Evolutionary conservation across 2,797 vertebrate species (phyloP).

Genomic region (Oreonectes daqikongensis): DNA sequence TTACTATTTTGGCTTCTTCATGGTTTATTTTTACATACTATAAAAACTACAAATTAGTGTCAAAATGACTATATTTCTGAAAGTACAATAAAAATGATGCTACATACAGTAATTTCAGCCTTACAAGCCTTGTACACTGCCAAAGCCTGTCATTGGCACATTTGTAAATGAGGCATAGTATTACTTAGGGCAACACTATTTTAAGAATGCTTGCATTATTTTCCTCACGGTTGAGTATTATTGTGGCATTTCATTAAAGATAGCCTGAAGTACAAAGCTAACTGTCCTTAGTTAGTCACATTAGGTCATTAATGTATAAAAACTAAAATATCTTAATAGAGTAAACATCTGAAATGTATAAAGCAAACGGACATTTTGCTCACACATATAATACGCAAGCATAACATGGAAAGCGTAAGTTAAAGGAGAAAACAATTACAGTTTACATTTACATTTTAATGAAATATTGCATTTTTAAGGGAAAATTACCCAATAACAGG

Average conservation of each 20-base stretch:
- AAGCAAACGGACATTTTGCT: neutral
- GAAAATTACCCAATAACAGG: neutral
- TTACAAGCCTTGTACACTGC: conserved; percentile 25
- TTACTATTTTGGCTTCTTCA: neutral
- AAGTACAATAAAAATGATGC: too few species aligned
- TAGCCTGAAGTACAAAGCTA: conserved; percentile 43
- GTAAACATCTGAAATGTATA: neutral
- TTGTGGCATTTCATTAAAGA: conserved; percentile 58
- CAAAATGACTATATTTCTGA: neutral
- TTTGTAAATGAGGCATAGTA: conserved; percentile 46
- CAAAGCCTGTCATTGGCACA: conserved; percentile 43
- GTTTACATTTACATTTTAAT: neutral
- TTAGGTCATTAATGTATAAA: conserved; percentile 15
- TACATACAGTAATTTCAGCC: conserved; percentile 7
- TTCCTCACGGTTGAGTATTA: conserved; percentile 31
- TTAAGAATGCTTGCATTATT: conserved; percentile 22
- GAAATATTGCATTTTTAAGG: neutral
- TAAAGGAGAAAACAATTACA: neutral
- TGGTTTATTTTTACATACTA: neutral
- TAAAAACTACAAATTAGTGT: neutral
- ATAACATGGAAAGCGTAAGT: neutral
- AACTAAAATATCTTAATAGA: conserved; percentile 3
- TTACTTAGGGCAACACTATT: conserved; percentile 39
- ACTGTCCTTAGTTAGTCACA: conserved; percentile 17
- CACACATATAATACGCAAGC: neutral